Percentiles rank a stretch among this genome's conserved stretches.
Evolutionary conservation across 2,113 vertebrate species (phyloP).

Genomic region (Brachypteracias leptosomus): DNA sequence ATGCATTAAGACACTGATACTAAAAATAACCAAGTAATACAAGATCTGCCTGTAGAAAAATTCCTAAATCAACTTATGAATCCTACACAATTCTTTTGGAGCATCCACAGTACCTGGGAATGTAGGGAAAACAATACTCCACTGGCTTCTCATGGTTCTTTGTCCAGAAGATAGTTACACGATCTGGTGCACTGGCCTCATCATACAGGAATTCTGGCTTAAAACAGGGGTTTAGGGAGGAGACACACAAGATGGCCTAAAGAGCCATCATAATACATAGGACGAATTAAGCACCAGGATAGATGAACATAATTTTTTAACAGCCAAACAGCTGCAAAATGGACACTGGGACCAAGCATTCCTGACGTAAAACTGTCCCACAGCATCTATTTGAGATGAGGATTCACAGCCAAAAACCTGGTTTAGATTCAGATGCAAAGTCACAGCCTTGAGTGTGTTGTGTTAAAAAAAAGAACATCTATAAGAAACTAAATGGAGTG

Average conservation of each 20-base stretch:
- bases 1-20: not conserved
- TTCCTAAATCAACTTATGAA: not conserved
- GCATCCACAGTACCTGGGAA: not conserved
- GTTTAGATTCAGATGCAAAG: not conserved
- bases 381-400: not conserved
- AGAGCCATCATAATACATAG: not conserved
- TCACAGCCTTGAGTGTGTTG: not conserved
- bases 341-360: not conserved
- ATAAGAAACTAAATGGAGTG: not conserved
- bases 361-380: not conserved
- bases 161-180: not conserved
- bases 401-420: not conserved
- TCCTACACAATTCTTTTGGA: not conserved
- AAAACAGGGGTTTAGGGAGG: not conserved
- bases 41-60: not conserved
- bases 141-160: not conserved
- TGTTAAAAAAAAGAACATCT: not conserved
- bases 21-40: not conserved
- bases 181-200: not conserved
- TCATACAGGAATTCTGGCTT: not conserved
- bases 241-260: not conserved
- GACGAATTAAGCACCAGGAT: not conserved
- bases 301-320: not conserved
- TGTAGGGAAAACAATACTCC: not conserved
- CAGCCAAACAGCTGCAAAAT: not conserved